Percentiles rank a stretch among this genome's conserved stretches.
These are phyloP conservation scores for Harpalus rubripes DNA, from an alignment of 2,888 invertebrate species.

Conservation along the genomic window DNA sequence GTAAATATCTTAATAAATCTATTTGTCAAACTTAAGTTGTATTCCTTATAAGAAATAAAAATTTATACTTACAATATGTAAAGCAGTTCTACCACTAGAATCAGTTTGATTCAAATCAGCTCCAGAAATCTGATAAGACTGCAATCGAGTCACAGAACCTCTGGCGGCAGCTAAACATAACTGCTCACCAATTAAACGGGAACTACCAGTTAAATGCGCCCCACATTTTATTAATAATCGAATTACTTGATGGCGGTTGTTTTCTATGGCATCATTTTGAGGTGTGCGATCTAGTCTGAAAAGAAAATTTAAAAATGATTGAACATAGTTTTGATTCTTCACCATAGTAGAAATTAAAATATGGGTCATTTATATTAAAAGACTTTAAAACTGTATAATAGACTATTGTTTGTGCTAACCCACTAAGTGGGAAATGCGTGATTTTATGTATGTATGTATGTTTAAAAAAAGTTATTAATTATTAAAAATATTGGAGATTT, in stretches of 20 bases:
- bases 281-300: conserved; percentile 84
- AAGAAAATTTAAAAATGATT: not conserved
- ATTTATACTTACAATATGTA: conserved; percentile 80
- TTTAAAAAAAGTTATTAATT: no score
- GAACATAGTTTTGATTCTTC: no score
- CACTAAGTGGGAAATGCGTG: no score
- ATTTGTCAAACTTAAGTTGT: no score
- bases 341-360: no score
- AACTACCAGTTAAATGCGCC: conserved; percentile 83
- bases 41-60: no score
- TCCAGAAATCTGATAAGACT: conserved; percentile 83
- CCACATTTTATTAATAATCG: conserved; percentile 85
- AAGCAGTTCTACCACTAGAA: conserved; percentile 82
- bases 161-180: conserved; percentile 84
- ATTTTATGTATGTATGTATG: no score
- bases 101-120: conserved; percentile 83
- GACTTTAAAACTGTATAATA: no score
- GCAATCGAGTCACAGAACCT: conserved; percentile 80
- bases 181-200: conserved; percentile 82
- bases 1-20: no score
- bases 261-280: conserved; percentile 84
- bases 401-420: no score
- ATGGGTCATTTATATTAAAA: no score
- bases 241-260: conserved; percentile 83
- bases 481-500: no score